Base-by-base conservation (phyloP, 2,888 invertebrate genomes). In the Drosophila lacicola region DNA sequence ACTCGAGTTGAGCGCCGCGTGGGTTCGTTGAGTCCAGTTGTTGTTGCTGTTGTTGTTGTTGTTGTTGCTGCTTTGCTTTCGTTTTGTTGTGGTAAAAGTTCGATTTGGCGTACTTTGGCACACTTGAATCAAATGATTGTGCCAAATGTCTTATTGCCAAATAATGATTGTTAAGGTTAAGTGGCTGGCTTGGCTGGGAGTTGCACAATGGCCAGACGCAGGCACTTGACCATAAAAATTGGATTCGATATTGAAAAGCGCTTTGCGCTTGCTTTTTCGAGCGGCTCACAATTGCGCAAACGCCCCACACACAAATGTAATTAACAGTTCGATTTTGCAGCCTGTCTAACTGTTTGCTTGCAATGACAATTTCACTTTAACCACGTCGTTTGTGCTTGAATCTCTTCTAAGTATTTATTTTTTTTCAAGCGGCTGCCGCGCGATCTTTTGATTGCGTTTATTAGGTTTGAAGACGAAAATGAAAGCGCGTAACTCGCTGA, bases 111-210 rank as follows among this genome's bases (percentile, higher is more conserved):
- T 50, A 53, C 62, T 54, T 66, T 50, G 50, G 64, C 58, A 70
- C 89, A 82, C 82, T 83, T 65, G 83, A 74, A 64, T 72, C 49
- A 71, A 71, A 69, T 79, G 68, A 76, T 79, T 84, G 82, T 72
- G 82, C 82, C 82, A 79, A 88, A 84, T 75, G 58, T 85, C 57
- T 78, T 86, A 82, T 82, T 76, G 81, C 81, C 86, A 76, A 76
- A 66, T 74, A 70, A 88, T 71, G 80, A 81, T 89, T 87, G 89
- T 75, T 84, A 89, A 84, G 83, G 83, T 89, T 89, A 89, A 84
- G 84, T 81, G 75, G 75, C 84, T 67, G 41, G 54, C 17, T 14
- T 81, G 75, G 75, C 84, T 65, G 41, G 44, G 13, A 17, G 70
- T 81, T 88, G 69, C 85, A 82, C 85, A 88, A 85, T 78, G 70